These are phyloP conservation scores for Heliocidaris erythrogramma DNA, from an alignment of 35 echinoderm and acorn worm genomes.

Conservation along the genomic window DNA sequence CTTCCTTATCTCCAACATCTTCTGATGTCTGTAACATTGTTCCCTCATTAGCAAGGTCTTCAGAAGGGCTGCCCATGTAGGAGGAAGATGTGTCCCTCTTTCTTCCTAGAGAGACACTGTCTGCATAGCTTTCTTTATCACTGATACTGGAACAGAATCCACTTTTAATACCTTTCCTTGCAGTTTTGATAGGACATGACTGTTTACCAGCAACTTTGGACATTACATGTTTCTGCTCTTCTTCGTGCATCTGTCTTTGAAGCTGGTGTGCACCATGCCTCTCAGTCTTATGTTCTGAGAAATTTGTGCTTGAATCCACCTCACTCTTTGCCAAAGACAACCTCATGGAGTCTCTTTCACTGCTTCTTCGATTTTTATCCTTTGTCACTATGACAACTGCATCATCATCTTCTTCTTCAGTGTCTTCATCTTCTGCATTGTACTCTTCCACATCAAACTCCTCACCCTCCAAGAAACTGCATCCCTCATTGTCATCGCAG, in stretches of 20 bases:
- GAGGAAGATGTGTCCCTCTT: not conserved
- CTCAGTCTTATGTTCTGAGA: not conserved
- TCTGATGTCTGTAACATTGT: not conserved
- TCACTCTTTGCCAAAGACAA: not conserved
- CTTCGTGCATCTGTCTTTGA: not conserved
- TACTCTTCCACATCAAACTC: slow-evolving; percentile 12
- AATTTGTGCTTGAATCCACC: not conserved
- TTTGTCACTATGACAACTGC: not conserved
- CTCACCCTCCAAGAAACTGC: not conserved
- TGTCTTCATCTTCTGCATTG: not conserved
- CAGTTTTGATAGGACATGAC: not conserved
- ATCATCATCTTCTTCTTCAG: not conserved
- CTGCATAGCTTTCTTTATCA: not conserved
- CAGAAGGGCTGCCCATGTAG: not conserved
- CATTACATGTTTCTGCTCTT: not conserved
- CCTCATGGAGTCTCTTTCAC: not conserved
- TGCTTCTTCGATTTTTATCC: not conserved
- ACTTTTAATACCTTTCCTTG: not conserved
- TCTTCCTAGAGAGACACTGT: not conserved
- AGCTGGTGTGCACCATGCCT: not conserved
- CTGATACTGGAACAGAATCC: not conserved
- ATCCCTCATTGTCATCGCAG: slow-evolving; percentile 40
- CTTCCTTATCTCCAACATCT: not conserved
- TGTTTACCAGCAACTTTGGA: not conserved
- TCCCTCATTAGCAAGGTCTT: not conserved